Base-by-base conservation (phyloP, 2,797 vertebrate genomes). In the Hoplostethus mediterraneus region DNA sequence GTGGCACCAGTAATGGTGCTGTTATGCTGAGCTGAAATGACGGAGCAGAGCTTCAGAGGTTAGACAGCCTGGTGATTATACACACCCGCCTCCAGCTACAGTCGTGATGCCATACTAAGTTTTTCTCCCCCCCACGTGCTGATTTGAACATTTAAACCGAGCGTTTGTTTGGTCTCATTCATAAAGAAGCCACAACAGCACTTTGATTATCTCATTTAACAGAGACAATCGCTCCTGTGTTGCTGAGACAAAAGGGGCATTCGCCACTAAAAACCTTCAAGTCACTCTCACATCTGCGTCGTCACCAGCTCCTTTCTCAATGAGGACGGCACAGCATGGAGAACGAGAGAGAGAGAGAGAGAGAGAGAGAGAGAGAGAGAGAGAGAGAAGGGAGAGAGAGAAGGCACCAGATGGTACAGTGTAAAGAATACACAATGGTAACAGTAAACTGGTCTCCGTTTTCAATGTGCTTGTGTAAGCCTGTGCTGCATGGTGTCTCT, bases 331-430 rank as follows among this genome's bases (percentile, higher is more conserved):
- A 58, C 42, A n/a, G 65, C 62, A 44, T 56, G 33, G 67, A 66
- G 63, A 67, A 38, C 36, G 28, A 53, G 14, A 58, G 73, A 36
- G 59, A 60, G 40, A 68, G 40, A 30, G 51, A 44, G 17, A 48
- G 48, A 65, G 47, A 25, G 49, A 71, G 48, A 57, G 74, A 12
- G 68, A 75, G 56, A 75, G 77, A 72, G 67, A 47, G 61, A 55
- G 76, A 33, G 47, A 79, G 60, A 72, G 72, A 44, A 1, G 12
- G 45, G 69, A 9, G 31, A 73, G 21, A 21, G n/a, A n/a, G n/a
- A n/a, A n/a, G 82, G 83, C 89, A 78, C 90, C 90, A 91, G 90
- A 92, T 90, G 91, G 90, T 85, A 91, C 91, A 87, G 88, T 83
- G 77, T 81, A 86, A 85, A 88, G 74, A 92, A 89, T 87, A 75